phyloP scores from a whole-genome alignment of 2,888 invertebrate genomes.

The Sinodicranocentrus sp. region DNA sequence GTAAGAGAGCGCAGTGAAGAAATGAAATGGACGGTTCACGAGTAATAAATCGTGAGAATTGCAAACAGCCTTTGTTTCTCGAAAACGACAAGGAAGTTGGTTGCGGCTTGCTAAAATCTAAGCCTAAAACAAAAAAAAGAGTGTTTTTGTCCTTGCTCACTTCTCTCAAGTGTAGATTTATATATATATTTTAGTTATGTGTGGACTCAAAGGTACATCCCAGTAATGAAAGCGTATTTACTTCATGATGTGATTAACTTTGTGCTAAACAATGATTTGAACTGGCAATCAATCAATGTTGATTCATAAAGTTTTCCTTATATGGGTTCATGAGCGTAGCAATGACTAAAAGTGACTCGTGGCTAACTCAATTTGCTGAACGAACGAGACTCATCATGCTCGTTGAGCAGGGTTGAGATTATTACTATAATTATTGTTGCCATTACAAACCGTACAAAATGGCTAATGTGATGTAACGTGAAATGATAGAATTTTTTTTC shows the following conservation, averaged over 20 bases:
- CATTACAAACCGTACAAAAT: constrained; percentile 44
- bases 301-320: constrained; percentile 49
- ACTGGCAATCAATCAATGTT: constrained; percentile 64
- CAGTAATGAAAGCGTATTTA: constrained; percentile 46
- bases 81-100: constrained; percentile 51
- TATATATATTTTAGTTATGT: constrained; percentile 34
- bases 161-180: too few species aligned
- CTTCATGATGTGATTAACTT: constrained; percentile 61
- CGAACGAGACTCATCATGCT: constrained; percentile 19
- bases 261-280: constrained; percentile 63
- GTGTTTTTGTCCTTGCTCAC: constrained; percentile 48
- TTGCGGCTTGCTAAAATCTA: neutral
- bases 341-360: constrained; percentile 50
- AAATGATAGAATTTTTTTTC: constrained; percentile 30
- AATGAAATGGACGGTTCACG: constrained; percentile 56
- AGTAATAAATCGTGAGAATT: constrained; percentile 62
- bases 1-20: neutral
- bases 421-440: constrained; percentile 49
- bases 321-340: constrained; percentile 42
- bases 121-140: constrained; percentile 31
- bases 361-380: constrained; percentile 62
- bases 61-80: constrained; percentile 41
- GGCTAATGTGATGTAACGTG: constrained; percentile 37
- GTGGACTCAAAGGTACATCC: too few species aligned
- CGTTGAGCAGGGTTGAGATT: constrained; percentile 38